phyloP scores from a whole-genome alignment of 2,797 vertebrate genomes.

The Labeo calbasu region DNA sequence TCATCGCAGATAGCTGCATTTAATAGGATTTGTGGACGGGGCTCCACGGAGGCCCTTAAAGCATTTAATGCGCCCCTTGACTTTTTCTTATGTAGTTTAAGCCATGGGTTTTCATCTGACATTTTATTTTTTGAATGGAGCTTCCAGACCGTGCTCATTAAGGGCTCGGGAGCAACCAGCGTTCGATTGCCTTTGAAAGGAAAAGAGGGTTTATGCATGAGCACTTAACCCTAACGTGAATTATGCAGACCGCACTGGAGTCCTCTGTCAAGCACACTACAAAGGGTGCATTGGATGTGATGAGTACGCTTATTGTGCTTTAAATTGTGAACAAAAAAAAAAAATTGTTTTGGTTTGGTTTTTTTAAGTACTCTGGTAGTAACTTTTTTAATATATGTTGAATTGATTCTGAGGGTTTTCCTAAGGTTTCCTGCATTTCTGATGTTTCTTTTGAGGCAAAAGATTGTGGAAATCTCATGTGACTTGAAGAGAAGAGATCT shows the following conservation, averaged over 20 bases:
- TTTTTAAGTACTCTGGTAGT: not conserved
- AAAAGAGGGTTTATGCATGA: constrained; percentile 11
- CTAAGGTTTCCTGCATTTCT: not conserved
- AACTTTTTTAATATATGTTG: not conserved
- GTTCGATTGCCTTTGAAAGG: not conserved
- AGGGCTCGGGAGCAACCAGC: constrained; percentile 1
- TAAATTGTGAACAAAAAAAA: not conserved
- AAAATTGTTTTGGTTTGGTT: too few relatives aligned
- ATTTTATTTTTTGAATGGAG: constrained; percentile 38
- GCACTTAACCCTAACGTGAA: constrained; percentile 16
- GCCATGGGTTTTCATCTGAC: constrained; percentile 48
- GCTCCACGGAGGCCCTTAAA: constrained; percentile 22
- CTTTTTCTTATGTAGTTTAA: constrained; percentile 38
- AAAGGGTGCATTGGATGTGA: not conserved
- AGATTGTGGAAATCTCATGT: too few relatives aligned
- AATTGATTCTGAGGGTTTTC: not conserved
- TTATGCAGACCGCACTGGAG: not conserved
- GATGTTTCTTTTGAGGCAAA: not conserved
- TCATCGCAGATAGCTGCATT: constrained; percentile 17
- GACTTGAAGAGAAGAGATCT: not conserved
- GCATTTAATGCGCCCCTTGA: constrained; percentile 37
- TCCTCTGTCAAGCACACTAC: not conserved
- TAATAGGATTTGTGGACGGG: constrained; percentile 40
- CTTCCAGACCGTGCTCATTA: constrained; percentile 45
- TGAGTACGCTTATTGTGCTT: not conserved